Evolutionary conservation across 2,888 invertebrate species (phyloP).

Genomic region (Metalampra italica): DNA sequence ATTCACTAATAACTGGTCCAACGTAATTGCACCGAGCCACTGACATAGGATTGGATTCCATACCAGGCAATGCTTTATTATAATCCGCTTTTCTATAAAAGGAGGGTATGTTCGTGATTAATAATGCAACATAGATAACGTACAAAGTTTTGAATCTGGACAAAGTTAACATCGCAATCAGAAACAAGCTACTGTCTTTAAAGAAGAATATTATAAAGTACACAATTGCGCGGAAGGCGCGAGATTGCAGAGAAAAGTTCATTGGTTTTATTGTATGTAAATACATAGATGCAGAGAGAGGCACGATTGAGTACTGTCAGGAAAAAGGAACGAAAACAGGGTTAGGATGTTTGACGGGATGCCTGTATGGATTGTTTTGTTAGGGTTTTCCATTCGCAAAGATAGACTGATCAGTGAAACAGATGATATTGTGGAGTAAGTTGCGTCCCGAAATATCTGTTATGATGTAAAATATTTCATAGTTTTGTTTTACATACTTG

Average conservation of each 20-base stretch:
- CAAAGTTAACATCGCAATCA: constrained; percentile 5
- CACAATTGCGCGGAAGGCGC: neutral
- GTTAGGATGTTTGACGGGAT: constrained; percentile 34
- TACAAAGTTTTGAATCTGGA: constrained; percentile 15
- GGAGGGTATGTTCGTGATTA: constrained; percentile 21
- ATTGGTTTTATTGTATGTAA: constrained; percentile 1
- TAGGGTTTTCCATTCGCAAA: constrained; percentile 16
- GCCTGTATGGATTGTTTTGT: constrained; percentile 33
- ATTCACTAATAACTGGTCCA: constrained; percentile 28
- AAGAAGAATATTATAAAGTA: neutral
- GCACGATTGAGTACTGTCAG: constrained; percentile 22
- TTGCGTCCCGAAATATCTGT: too few species aligned
- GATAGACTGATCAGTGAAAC: neutral
- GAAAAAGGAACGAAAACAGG: constrained; percentile 40
- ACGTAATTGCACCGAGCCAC: constrained; percentile 25
- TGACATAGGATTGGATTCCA: constrained; percentile 21
- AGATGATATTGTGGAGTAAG: neutral
- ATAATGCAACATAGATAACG: constrained; percentile 21
- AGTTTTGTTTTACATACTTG: too few species aligned
- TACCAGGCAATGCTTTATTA: constrained; percentile 25
- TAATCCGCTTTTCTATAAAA: constrained; percentile 46
- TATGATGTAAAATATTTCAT: neutral
- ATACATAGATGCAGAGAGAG: constrained; percentile 14
- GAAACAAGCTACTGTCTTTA: neutral
- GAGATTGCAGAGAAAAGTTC: neutral